Conservation (phyloP, 2,797 vertebrate genomes). For the Melanotaenia trifasciata region DNA sequence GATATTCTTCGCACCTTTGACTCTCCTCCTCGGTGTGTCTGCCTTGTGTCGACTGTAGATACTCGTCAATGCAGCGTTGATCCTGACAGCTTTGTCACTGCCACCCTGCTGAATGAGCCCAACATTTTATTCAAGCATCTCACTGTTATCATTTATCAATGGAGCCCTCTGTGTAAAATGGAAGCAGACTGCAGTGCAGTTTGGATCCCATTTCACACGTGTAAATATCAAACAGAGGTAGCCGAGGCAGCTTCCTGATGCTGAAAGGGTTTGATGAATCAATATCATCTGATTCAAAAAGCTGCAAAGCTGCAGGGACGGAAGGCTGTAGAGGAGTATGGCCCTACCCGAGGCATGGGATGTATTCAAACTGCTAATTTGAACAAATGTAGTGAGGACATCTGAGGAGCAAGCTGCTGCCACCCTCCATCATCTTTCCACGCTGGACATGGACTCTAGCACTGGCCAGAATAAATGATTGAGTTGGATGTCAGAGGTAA, state of each 20-base stretch:
- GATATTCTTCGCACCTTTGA: background rate
- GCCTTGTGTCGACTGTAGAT: background rate
- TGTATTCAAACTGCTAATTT: slow-evolving; percentile 44
- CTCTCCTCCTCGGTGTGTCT: background rate
- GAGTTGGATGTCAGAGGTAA: slow-evolving; percentile 74
- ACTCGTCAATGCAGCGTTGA: slow-evolving; percentile 19
- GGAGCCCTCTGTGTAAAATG: slow-evolving; percentile 53
- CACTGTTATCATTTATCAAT: slow-evolving; percentile 51
- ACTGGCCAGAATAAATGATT: slow-evolving; percentile 69
- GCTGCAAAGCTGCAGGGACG: background rate
- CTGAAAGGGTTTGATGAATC: slow-evolving; percentile 39
- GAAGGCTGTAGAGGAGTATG: slow-evolving; percentile 17
- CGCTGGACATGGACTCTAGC: slow-evolving; percentile 65
- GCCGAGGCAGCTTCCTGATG: slow-evolving; percentile 15
- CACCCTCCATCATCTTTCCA: slow-evolving; percentile 51
- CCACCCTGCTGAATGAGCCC: slow-evolving; percentile 18
- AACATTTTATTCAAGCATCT: slow-evolving; percentile 44
- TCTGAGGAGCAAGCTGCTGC: slow-evolving; percentile 54
- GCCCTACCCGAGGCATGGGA: slow-evolving; percentile 28
- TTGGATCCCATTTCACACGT: slow-evolving; percentile 58
- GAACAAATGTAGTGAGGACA: slow-evolving; percentile 44
- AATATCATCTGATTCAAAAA: slow-evolving; percentile 28
- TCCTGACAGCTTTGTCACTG: slow-evolving; percentile 28
- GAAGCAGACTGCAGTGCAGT: slow-evolving; percentile 37
- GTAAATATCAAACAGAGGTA: slow-evolving; percentile 47